Base-by-base conservation (phyloP, 2,888 invertebrate genomes). In the Lumbricus terrestris region DNA sequence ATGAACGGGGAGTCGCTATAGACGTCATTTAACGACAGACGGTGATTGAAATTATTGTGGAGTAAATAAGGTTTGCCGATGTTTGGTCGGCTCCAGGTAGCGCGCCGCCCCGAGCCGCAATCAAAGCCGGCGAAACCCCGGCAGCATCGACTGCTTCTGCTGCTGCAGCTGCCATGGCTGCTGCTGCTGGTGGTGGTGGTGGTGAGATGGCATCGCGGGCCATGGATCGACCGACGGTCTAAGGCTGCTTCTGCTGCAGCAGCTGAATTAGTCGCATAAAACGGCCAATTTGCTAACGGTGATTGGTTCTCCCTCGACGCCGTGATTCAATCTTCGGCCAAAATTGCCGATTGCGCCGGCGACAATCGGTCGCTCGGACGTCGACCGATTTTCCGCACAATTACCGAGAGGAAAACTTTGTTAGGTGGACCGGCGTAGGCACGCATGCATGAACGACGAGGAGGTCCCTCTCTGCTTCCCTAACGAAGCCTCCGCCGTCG, bases 381-480 rank as follows among this genome's bases (percentile, higher is more conserved):
- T 29, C 85, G 85, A 85, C 35, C 85, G 85, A 85, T 85, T 47
- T 82, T 33, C n/a, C 82, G 89, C 89, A 33, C 47, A 89, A 89
- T 89, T 89, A 89, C 89, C 34, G 89, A 42, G 34, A 42, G 89
- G 89, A 89, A 89, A 89, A 89, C 89, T 89, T 89, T 47, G 69
- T 89, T 89, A 89, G 42, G 33, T 47, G 69, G 82, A 54, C 89
- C 4, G 13, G 34, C 47, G 69, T 47, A n/a, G 33, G 29, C 47
- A 42, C 47, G 42, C 37, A 89, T n/a, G n/a, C n/a, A n/a, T 20
- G n/a, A n/a, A n/a, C n/a, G n/a, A n/a, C n/a, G 34, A 42, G n/a
- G 47, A 34, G 34, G 89, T 40, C 33, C 88, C 33, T 40, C 40
- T 8, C 6, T 33, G 6, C n/a, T 29, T 33, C 33, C 35, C 35